Base-by-base conservation (phyloP, 2,797 vertebrate genomes). In the Cuculus canorus region DNA sequence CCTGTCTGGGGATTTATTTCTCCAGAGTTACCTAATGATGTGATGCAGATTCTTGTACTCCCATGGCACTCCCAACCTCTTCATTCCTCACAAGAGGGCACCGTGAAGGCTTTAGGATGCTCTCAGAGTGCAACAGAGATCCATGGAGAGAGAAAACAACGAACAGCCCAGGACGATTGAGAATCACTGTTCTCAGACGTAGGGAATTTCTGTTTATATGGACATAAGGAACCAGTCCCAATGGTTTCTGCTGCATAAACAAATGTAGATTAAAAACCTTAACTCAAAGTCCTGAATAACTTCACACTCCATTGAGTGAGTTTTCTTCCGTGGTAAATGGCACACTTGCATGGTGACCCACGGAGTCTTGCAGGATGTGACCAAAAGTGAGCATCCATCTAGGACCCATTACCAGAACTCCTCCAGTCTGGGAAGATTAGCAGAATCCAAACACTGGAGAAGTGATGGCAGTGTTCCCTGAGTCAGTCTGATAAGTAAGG, bases 1-100 rank as follows among this genome's bases (percentile, higher is more conserved):
- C 97, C 97, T 98, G 97, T 98, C 97, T 94, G 60, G 98, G 98
- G 98, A 99, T 99, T 98, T 98, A 96, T 98, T 98, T 63, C 98
- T 98, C 97, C 69, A 65, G 97, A 96, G 98, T 98, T 98, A 98
- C 98, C 90, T 98, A 97, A 98, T 97, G 98, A 98, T 98, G 96
- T 93, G 97, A 98, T 95, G 90, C 89, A 97, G 81, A 95, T 72
- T 86, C 96, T 97, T 5, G 24, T 93, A 92, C 86, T 97, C 86
- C 92, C 91, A 59, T 91, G 96, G 94, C 77, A 93, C 81, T 92
- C 75, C 88, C 64, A 43, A 84, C 45, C 90, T 95, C 71, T 80
- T 88, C 70, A 82, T 64, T 93, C 79, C 91, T 97, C 82, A 30
- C 82, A 93, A 79, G 88, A 95, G 11, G 41, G 69, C 24, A 13